Evolutionary conservation across 2,888 invertebrate species (phyloP).

Genomic region (Macrophya alboannulata): DNA sequence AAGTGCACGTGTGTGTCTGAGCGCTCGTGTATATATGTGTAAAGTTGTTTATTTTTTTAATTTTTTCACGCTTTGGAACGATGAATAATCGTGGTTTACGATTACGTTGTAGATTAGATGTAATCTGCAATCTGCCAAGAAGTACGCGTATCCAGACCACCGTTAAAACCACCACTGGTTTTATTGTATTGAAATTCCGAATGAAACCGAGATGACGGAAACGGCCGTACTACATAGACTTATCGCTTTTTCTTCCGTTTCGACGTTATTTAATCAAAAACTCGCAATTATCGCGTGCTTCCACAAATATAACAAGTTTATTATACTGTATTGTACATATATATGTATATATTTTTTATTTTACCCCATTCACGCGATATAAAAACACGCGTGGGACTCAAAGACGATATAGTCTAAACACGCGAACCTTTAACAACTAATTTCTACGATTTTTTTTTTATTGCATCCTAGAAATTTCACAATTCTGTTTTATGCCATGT

Average conservation of each 20-base stretch:
- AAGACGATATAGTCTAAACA: not conserved
- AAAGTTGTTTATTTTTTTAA: too few species aligned
- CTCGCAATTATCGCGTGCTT: not conserved
- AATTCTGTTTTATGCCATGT: not conserved
- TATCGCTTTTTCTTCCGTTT: not conserved
- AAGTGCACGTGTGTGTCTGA: not conserved
- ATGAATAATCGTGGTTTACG: not conserved
- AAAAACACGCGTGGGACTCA: constrained; percentile 1
- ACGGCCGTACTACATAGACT: not conserved
- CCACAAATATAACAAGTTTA: constrained; percentile 2
- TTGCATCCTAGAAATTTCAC: not conserved
- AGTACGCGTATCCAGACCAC: not conserved
- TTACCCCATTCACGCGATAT: not conserved
- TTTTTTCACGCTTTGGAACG: not conserved
- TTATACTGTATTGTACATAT: not conserved
- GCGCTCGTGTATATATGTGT: too few species aligned
- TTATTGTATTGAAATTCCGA: not conserved
- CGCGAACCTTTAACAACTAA: not conserved
- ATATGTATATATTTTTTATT: not conserved
- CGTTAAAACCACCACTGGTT: not conserved
- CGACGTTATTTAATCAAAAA: not conserved
- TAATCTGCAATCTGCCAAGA: not conserved
- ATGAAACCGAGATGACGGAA: not conserved
- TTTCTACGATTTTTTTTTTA: not conserved
- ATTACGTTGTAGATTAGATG: not conserved